Conservation (phyloP, 2,888 invertebrate genomes). For the Pardosa pseudoannulata region DNA sequence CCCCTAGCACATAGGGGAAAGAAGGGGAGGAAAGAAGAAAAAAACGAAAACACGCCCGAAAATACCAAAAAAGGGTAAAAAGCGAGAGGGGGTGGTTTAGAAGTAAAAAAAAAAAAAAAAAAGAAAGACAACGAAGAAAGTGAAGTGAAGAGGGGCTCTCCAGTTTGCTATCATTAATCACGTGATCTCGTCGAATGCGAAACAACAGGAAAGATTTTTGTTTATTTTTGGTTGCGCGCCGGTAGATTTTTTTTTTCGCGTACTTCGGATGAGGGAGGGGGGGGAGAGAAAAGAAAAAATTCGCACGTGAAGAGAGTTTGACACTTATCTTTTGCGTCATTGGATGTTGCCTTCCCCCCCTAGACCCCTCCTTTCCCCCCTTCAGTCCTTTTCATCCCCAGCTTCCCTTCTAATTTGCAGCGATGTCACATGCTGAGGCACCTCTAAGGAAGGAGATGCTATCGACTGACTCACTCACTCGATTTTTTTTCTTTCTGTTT, state of each 20-base stretch:
- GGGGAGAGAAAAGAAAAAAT: conserved; percentile 25
- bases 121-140: too few species aligned
- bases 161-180: conserved; percentile 70
- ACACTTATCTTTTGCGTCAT: conserved; percentile 72
- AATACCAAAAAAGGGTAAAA: conserved; percentile 9
- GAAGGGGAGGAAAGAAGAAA: conserved; percentile 23
- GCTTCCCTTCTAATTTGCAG: conserved; percentile 69
- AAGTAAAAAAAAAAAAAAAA: conserved; percentile 42
- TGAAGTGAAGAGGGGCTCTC: conserved; percentile 55
- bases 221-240: conserved; percentile 29
- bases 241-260: conserved; percentile 38
- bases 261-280: conserved; percentile 4
- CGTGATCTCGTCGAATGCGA: conserved; percentile 64
- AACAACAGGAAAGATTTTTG: conserved; percentile 69
- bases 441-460: conserved; percentile 54
- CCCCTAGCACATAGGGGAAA: neutral
- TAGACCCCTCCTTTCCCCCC: conserved; percentile 17
- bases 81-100: conserved; percentile 20
- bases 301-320: conserved; percentile 60
- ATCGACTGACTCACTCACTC: conserved; percentile 51
- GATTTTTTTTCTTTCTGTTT: conserved; percentile 7
- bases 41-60: conserved; percentile 27
- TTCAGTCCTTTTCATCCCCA: conserved; percentile 64
- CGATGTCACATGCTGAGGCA: conserved; percentile 58
- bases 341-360: conserved; percentile 52